Evolutionary conservation across 2,113 vertebrate species (phyloP).

Genomic region (Rhinopomastus cyanomelas): DNA sequence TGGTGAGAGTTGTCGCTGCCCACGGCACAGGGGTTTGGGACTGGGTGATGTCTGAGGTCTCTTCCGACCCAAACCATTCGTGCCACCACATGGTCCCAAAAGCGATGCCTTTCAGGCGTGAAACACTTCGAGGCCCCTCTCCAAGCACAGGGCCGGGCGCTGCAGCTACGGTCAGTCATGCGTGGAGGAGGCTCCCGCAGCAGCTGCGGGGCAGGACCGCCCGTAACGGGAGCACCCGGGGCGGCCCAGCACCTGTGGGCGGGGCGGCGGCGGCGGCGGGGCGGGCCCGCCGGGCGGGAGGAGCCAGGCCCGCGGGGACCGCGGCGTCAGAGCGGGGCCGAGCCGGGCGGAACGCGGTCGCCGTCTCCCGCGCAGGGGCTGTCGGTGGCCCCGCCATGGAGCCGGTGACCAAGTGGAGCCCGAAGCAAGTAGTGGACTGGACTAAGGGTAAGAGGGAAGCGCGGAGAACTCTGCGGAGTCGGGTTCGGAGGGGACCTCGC

Average conservation of each 20-base stretch:
- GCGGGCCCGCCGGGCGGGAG: background rate
- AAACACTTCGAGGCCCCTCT: fast-evolving
- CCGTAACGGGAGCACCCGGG: too few species aligned
- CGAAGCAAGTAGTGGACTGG: slow-evolving; percentile 82
- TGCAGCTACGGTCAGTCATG: background rate
- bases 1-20: background rate
- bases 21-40: background rate
- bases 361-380: background rate
- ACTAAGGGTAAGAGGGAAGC: slow-evolving; percentile 69
- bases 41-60: background rate
- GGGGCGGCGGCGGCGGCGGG: background rate
- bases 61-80: background rate
- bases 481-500: too few species aligned
- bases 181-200: too few species aligned
- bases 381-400: slow-evolving; percentile 66
- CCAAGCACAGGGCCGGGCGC: background rate
- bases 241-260: background rate
- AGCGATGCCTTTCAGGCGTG: background rate
- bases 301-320: background rate
- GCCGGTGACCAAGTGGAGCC: slow-evolving; percentile 78
- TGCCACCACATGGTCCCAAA: background rate
- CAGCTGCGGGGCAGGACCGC: background rate
- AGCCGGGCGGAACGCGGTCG: background rate
- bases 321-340: background rate
- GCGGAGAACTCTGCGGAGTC: background rate